phyloP scores from a whole-genome alignment of 2,113 vertebrate species.

The Sigmodon hispidus region DNA sequence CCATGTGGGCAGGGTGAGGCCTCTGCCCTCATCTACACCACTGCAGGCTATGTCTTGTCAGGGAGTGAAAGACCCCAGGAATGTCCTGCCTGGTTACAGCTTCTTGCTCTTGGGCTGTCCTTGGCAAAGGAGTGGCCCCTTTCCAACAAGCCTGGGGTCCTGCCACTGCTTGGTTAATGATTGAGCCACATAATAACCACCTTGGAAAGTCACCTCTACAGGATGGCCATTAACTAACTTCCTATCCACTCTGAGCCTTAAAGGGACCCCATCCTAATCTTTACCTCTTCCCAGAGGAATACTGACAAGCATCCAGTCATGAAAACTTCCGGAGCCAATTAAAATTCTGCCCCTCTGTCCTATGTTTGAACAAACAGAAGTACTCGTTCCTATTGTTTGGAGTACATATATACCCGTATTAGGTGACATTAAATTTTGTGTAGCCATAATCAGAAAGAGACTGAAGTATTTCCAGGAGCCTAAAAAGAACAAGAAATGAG shows the following conservation, averaged over 20 bases:
- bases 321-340: constrained; percentile 20
- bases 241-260: constrained; percentile 57
- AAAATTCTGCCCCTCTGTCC: constrained; percentile 13
- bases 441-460: not conserved
- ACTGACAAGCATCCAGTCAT: constrained; percentile 26
- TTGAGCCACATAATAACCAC: constrained; percentile 77
- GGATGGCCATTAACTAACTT: constrained; percentile 68
- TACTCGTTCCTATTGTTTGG: constrained; percentile 26
- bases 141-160: constrained; percentile 68
- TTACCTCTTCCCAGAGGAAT: not conserved
- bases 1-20: not conserved
- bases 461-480: not conserved
- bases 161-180: constrained; percentile 77
- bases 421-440: not conserved
- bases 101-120: constrained; percentile 68
- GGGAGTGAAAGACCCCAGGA: not conserved
- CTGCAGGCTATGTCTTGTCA: not conserved
- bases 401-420: not conserved
- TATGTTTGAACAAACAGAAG: constrained; percentile 38
- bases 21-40: not conserved
- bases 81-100: not conserved
- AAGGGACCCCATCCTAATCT: constrained; percentile 59
- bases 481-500: constrained; percentile 28
- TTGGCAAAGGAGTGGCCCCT: constrained; percentile 70
- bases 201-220: constrained; percentile 77